Percentiles rank a stretch among this genome's conserved stretches.
These are phyloP conservation scores for Clistopyga incitator DNA, from an alignment of 2,888 invertebrate genomes.

Conservation along the genomic window DNA sequence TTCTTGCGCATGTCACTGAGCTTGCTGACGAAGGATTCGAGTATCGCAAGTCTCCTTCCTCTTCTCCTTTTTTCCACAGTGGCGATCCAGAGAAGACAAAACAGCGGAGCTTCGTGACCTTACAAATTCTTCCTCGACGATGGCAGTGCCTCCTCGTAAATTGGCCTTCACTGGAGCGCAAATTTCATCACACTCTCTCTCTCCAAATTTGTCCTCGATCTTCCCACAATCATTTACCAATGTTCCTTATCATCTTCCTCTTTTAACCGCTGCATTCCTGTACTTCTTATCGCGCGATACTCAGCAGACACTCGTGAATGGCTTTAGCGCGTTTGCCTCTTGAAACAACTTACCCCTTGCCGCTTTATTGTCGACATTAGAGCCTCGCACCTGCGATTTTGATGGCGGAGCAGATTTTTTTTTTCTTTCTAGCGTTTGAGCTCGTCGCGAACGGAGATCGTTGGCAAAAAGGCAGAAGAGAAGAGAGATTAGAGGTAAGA, in stretches of 20 bases:
- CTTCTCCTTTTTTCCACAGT: too few relatives aligned
- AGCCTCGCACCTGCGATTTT: slow-evolving; percentile 9
- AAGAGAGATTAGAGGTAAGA: slow-evolving; percentile 73
- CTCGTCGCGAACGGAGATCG: neutral
- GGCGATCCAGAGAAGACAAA: too few relatives aligned
- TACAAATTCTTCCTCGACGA: neutral
- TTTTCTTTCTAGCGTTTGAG: neutral
- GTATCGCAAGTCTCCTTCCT: too few relatives aligned
- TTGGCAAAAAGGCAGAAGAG: slow-evolving; percentile 38
- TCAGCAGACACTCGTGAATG: neutral
- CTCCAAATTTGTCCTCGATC: neutral
- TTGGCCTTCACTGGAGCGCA: neutral
- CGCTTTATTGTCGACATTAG: neutral
- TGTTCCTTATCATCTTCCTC: neutral
- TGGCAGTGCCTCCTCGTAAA: neutral
- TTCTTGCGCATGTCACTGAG: too few relatives aligned
- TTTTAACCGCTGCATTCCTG: neutral
- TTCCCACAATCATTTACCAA: neutral
- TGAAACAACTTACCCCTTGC: neutral
- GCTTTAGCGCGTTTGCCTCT: neutral
- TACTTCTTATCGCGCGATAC: neutral
- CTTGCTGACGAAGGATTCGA: too few relatives aligned
- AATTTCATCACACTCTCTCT: neutral
- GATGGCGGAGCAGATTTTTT: neutral
- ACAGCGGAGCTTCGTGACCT: neutral